A percentile compares a stretch with the other conserved stretches of the same genome.
Conservation (phyloP, 2,888 invertebrate species). For the Trachelus iudaicus region DNA sequence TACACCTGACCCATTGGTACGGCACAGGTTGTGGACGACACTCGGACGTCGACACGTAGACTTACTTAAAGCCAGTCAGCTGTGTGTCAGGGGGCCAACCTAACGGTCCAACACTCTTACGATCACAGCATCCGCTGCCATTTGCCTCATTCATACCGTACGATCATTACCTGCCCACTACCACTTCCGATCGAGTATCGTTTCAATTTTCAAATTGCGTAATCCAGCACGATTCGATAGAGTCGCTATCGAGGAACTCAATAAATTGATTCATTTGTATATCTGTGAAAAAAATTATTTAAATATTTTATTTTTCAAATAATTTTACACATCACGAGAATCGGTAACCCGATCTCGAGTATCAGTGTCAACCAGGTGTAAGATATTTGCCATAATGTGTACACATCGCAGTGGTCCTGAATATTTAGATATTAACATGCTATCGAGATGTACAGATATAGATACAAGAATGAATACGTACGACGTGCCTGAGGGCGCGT, state of each 20-base stretch:
- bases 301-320: neutral
- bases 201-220: neutral
- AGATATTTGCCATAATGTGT: neutral
- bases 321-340: neutral
- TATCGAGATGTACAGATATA: neutral
- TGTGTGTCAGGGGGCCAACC: constrained; percentile 61
- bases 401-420: neutral
- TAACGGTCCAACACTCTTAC: constrained; percentile 51
- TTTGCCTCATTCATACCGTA: constrained; percentile 1
- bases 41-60: constrained; percentile 22
- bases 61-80: constrained; percentile 33
- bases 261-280: neutral
- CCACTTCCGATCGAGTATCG: neutral
- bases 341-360: neutral
- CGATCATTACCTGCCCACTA: neutral
- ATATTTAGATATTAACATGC: neutral
- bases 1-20: constrained; percentile 43
- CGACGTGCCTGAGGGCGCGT: constrained; percentile 12
- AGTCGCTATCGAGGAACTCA: neutral
- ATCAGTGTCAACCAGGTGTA: neutral
- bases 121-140: constrained; percentile 37
- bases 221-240: neutral
- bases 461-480: neutral
- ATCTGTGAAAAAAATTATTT: neutral
- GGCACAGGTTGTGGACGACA: constrained; percentile 34